phyloP scores from a whole-genome alignment of 2,113 vertebrate species.

The Paratilapia polleni region DNA sequence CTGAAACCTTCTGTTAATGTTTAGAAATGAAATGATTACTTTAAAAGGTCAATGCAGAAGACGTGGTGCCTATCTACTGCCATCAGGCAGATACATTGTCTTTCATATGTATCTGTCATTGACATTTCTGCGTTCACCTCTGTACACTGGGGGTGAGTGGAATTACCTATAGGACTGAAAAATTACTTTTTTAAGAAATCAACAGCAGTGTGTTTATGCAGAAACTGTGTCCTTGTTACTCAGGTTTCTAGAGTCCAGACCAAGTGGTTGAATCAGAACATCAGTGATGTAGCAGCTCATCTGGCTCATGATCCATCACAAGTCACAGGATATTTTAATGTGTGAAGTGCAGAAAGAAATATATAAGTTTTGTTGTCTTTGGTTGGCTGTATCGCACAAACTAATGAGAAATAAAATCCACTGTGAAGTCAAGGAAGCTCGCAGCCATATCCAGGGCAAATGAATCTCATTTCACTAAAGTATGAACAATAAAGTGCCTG shows the following conservation, averaged over 20 bases:
- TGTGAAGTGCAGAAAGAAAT: neutral
- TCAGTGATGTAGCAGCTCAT: neutral
- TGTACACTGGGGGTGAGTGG: neutral
- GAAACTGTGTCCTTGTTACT: neutral
- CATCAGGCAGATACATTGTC: neutral
- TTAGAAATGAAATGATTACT: neutral
- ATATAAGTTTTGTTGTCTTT: neutral
- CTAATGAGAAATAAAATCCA: too few species aligned
- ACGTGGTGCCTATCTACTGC: rapidly evolving
- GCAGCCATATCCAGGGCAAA: rapidly evolving
- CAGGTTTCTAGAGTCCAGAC: neutral
- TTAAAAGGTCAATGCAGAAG: rapidly evolving
- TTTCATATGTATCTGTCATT: neutral
- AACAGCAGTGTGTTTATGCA: neutral
- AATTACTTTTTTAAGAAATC: neutral
- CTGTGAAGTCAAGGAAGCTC: neutral
- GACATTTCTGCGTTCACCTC: neutral
- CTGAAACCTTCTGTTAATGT: neutral
- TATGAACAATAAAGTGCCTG: neutral
- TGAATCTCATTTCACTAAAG: rapidly evolving
- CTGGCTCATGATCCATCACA: neutral
- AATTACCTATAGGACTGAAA: neutral
- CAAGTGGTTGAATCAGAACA: neutral
- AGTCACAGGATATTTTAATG: neutral
- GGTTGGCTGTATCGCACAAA: too few species aligned